These are phyloP conservation scores for Cydia splendana DNA, from an alignment of 1,140 invertebrate species.

Conservation along the genomic window DNA sequence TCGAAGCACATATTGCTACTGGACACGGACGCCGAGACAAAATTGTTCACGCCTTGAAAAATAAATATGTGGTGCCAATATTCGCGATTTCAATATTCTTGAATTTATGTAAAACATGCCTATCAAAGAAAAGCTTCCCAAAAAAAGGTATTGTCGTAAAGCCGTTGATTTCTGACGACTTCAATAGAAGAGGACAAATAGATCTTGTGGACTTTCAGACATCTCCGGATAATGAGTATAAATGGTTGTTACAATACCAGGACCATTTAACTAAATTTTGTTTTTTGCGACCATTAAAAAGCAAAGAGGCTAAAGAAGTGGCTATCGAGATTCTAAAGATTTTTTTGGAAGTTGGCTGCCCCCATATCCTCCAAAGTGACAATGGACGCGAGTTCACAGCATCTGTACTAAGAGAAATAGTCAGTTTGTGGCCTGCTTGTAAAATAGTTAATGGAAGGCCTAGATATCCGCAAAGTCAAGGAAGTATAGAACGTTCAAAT, in stretches of 20 bases:
- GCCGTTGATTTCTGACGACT: constrained; percentile 37
- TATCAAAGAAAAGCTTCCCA: no score
- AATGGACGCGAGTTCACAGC: constrained; percentile 64
- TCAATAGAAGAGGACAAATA: constrained; percentile 37
- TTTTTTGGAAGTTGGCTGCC: constrained; percentile 65
- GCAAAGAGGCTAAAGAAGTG: constrained; percentile 63
- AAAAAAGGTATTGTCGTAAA: no score
- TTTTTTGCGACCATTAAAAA: constrained; percentile 60
- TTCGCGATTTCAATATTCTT: no score
- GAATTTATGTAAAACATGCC: no score
- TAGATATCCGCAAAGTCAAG: no score
- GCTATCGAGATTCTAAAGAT: constrained; percentile 62
- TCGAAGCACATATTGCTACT: no score
- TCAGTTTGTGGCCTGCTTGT: constrained; percentile 39
- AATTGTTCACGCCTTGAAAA: no score
- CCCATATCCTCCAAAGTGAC: constrained; percentile 64
- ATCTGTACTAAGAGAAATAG: constrained; percentile 48
- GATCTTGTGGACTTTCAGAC: no score
- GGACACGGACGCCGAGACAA: no score
- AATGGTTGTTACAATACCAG: constrained; percentile 69
- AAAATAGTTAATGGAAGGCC: no score
- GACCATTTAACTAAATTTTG: constrained; percentile 75
- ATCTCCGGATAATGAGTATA: neutral
- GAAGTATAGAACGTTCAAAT: no score
- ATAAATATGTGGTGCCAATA: no score